phyloP scores from a whole-genome alignment of 2,113 vertebrate genomes.

The Chaetodon auriga region DNA sequence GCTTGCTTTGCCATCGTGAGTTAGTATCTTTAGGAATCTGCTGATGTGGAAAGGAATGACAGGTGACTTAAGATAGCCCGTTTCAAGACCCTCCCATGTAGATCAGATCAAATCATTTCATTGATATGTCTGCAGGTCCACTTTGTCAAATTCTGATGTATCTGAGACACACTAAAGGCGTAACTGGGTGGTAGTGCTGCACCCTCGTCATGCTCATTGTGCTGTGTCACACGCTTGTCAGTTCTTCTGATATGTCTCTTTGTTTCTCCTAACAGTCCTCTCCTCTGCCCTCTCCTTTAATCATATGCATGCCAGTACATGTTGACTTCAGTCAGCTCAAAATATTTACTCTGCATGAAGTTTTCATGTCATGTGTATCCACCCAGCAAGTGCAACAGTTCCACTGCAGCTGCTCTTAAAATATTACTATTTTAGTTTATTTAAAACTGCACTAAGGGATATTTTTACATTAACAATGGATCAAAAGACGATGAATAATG shows the following conservation, averaged over 20 bases:
- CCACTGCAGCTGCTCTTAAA: neutral
- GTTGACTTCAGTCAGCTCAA: neutral
- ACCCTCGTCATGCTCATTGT: neutral
- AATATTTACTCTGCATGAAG: neutral
- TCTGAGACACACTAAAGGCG: neutral
- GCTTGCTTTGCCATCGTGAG: slow-evolving; percentile 28
- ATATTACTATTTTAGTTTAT: neutral
- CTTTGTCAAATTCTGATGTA: neutral
- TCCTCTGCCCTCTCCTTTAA: neutral
- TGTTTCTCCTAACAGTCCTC: neutral
- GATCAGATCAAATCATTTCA: neutral
- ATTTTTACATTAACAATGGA: neutral
- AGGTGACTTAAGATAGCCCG: neutral
- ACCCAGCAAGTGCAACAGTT: neutral
- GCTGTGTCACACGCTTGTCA: neutral
- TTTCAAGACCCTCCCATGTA: neutral
- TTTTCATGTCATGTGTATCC: neutral
- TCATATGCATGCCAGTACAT: neutral
- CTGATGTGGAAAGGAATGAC: slow-evolving; percentile 6
- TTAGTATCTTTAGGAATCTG: slow-evolving; percentile 4
- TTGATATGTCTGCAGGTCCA: neutral
- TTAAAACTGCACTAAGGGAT: neutral
- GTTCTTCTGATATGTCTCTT: neutral
- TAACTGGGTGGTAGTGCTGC: neutral
- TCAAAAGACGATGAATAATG: neutral